Conservation (phyloP, 2,797 vertebrate species). For the Buphagus erythrorhynchus region DNA sequence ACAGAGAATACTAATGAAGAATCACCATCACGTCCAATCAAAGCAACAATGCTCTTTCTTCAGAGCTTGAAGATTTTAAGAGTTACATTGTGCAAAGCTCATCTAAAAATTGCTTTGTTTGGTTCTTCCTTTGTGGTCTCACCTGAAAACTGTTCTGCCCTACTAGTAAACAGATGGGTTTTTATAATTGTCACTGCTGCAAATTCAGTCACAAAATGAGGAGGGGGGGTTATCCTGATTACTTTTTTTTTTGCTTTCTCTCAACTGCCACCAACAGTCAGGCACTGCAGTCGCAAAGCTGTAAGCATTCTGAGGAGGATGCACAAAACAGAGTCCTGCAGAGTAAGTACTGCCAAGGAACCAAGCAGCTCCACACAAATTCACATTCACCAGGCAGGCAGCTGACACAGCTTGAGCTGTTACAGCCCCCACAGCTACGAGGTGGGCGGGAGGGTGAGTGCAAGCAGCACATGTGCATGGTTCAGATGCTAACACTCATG, state of each 20-base stretch:
- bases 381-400: not conserved
- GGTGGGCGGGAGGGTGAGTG: not conserved
- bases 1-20: conserved; percentile 53
- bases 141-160: conserved; percentile 38
- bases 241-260: not conserved
- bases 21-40: conserved; percentile 37
- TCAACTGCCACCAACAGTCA: not conserved
- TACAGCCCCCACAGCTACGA: not conserved
- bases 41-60: not conserved
- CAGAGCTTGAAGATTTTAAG: not conserved
- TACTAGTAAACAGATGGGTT: conserved; percentile 50
- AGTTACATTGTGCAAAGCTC: not conserved
- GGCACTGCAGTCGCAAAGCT: not conserved
- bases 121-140: conserved; percentile 47
- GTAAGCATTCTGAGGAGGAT: not conserved
- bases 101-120: conserved; percentile 50
- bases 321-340: not conserved
- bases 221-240: not conserved
- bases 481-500: not conserved
- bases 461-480: conserved; percentile 18
- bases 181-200: conserved; percentile 50
- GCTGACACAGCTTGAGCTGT: conserved; percentile 21
- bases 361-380: not conserved
- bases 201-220: not conserved
- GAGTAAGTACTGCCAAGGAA: not conserved